These are phyloP conservation scores for Epinotia nisella DNA, from an alignment of 2,888 invertebrate genomes.

Conservation along the genomic window DNA sequence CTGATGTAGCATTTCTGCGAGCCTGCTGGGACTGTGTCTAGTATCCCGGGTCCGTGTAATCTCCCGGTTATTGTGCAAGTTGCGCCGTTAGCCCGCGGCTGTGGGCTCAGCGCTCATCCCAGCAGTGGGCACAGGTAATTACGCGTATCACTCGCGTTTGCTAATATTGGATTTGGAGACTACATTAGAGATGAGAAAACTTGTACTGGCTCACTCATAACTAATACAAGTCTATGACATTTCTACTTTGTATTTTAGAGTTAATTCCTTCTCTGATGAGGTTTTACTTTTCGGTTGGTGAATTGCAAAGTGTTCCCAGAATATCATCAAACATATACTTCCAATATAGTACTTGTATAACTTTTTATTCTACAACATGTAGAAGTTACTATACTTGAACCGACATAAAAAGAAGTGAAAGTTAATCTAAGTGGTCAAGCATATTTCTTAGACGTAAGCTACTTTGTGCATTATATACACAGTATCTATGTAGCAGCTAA, in stretches of 20 bases:
- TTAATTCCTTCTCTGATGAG: neutral
- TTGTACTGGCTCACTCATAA: neutral
- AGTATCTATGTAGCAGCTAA: too few relatives aligned
- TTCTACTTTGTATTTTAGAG: neutral
- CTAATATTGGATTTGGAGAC: constrained; percentile 15
- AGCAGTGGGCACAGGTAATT: constrained; percentile 43
- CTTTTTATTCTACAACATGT: too few relatives aligned
- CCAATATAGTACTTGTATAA: too few relatives aligned
- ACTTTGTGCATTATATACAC: too few relatives aligned
- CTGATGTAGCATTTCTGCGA: neutral
- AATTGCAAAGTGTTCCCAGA: neutral
- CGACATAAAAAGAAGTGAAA: too few relatives aligned
- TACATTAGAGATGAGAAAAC: constrained; percentile 14
- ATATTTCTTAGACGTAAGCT: too few relatives aligned
- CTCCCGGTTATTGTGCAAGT: constrained; percentile 71
- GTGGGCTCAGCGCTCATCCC: constrained; percentile 49
- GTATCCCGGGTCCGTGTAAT: constrained; percentile 50
- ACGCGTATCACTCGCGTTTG: constrained; percentile 11
- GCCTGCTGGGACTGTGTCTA: constrained; percentile 17
- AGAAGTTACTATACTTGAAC: too few relatives aligned
- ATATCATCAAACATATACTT: too few relatives aligned
- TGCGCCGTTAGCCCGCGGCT: constrained; percentile 59
- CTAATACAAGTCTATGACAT: neutral
- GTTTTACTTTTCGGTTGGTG: neutral
- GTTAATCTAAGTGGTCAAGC: too few relatives aligned